Conservation (phyloP, 2,888 invertebrate genomes). For the Rambutsinella grinnellia region DNA sequence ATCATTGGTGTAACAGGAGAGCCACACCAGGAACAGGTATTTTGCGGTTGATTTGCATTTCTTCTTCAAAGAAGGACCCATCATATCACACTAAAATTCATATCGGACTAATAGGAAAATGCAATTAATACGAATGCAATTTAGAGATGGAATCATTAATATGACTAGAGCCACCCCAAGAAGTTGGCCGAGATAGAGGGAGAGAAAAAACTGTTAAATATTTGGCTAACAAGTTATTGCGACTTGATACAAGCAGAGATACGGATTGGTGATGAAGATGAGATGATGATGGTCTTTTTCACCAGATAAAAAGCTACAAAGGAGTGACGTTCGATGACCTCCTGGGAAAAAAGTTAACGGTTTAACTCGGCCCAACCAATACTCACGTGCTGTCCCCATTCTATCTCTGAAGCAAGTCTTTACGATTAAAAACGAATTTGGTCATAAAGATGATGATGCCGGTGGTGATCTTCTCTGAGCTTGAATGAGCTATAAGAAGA, state of each 20-base stretch:
- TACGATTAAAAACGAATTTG: neutral
- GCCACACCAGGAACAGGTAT: neutral
- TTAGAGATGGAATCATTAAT: constrained; percentile 32
- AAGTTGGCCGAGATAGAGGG: no score
- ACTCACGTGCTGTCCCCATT: neutral
- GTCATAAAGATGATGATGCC: neutral
- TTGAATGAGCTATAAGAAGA: no score
- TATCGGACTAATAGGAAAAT: constrained; percentile 11
- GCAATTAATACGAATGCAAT: constrained; percentile 27
- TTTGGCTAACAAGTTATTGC: constrained; percentile 3
- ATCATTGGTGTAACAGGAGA: neutral
- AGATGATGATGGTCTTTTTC: constrained; percentile 28
- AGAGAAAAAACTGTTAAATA: no score
- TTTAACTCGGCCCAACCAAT: neutral
- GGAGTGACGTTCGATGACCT: constrained; percentile 56
- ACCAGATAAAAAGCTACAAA: constrained; percentile 29
- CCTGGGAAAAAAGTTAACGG: constrained; percentile 54
- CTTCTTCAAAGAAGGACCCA: neutral
- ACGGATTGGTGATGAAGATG: constrained; percentile 24
- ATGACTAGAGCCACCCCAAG: constrained; percentile 10
- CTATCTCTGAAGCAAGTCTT: neutral
- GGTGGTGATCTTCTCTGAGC: no score
- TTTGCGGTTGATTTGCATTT: neutral
- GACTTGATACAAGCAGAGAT: neutral
- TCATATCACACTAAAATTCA: neutral